These are phyloP conservation scores for Drosophila funebris DNA, from an alignment of 1,140 invertebrate genomes.

Conservation along the genomic window DNA sequence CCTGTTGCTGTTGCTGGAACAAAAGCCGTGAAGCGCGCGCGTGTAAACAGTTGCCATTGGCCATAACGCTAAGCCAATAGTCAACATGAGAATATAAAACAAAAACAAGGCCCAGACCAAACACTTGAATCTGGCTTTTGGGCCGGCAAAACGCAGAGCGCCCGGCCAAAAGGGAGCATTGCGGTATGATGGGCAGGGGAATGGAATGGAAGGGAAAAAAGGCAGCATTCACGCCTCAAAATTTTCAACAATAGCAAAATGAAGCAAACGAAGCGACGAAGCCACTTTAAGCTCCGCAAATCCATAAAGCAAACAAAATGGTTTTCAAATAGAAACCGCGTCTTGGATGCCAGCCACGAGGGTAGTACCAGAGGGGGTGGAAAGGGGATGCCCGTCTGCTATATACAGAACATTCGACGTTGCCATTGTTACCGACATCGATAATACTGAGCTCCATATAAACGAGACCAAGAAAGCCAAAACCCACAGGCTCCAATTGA, in stretches of 20 bases:
- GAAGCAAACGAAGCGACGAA: constrained; percentile 80
- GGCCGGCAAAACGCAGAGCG: not conserved
- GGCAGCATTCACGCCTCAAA: constrained; percentile 53
- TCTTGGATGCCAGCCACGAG: constrained; percentile 8
- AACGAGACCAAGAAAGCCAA: constrained; percentile 55
- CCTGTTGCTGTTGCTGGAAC: constrained; percentile 12
- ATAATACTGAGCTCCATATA: constrained; percentile 59
- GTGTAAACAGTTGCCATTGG: constrained; percentile 74
- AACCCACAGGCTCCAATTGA: not conserved
- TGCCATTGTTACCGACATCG: constrained; percentile 69
- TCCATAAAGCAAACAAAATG: constrained; percentile 83
- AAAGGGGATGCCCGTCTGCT: not conserved
- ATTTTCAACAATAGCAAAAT: constrained; percentile 80
- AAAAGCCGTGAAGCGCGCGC: constrained; percentile 24
- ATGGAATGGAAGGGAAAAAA: not conserved
- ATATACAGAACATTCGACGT: constrained; percentile 33
- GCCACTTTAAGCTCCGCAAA: constrained; percentile 82
- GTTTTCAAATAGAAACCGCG: constrained; percentile 78
- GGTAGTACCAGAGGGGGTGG: not conserved
- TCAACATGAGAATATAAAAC: constrained; percentile 80
- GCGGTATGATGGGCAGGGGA: not conserved
- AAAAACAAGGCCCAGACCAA: constrained; percentile 64
- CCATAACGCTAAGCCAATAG: constrained; percentile 78
- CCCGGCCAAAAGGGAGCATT: no score
- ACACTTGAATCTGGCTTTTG: constrained; percentile 51